These are phyloP conservation scores for Hirtodrosophila cameraria DNA, from an alignment of 2,888 invertebrate genomes.

Conservation along the genomic window DNA sequence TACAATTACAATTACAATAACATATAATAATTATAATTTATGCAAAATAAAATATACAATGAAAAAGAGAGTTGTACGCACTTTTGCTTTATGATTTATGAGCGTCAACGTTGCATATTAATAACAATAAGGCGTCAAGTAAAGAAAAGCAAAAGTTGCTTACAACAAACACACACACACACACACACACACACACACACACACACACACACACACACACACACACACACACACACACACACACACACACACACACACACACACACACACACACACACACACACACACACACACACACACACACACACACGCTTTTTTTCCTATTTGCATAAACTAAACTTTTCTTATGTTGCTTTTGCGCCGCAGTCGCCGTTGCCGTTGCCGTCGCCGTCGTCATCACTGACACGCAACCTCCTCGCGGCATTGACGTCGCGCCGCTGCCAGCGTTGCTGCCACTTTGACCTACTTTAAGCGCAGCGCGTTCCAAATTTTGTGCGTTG, in stretches of 20 bases:
- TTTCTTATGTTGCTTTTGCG: conserved; percentile 48
- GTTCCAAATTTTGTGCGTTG: conserved; percentile 74
- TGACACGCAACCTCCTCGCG: conserved; percentile 67
- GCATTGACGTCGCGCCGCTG: conserved; percentile 41
- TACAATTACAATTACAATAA: conserved; percentile 45
- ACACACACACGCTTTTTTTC: conserved; percentile 28
- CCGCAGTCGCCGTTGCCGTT: conserved; percentile 34
- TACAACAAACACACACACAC: neutral
- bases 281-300: conserved; percentile 22
- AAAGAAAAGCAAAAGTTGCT: conserved; percentile 69
- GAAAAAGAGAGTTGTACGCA: conserved; percentile 56
- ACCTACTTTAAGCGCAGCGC: conserved; percentile 76
- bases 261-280: conserved; percentile 1
- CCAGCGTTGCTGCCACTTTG: conserved; percentile 69
- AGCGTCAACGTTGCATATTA: conserved; percentile 72
- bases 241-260: neutral
- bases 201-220: conserved; percentile 1
- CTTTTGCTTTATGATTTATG: conserved; percentile 71
- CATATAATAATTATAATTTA: conserved; percentile 59
- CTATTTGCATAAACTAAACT: conserved; percentile 73
- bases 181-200: conserved; percentile 26
- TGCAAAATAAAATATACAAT: conserved; percentile 44
- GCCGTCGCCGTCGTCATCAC: neutral
- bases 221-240: neutral
- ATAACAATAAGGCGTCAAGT: conserved; percentile 66